These are phyloP conservation scores for Sitodiplosis mosellana DNA, from an alignment of 1,140 invertebrate species.

Conservation along the genomic window DNA sequence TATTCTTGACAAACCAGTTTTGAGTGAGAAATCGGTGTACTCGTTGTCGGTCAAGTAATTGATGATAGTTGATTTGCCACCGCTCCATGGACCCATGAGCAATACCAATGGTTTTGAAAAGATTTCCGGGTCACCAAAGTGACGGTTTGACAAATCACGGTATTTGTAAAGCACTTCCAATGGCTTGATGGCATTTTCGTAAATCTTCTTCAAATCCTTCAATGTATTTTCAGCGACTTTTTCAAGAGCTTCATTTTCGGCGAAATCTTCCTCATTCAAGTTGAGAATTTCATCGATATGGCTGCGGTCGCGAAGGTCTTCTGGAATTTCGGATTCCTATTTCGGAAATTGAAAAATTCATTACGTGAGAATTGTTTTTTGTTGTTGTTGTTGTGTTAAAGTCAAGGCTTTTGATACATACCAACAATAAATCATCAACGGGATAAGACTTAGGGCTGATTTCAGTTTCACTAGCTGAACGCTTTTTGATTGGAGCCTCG, in stretches of 20 bases:
- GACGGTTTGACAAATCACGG: constrained; percentile 75
- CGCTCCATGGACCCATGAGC: constrained; percentile 90
- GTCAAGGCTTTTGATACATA: constrained; percentile 13
- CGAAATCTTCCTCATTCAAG: constrained; percentile 54
- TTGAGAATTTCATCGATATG: constrained; percentile 66
- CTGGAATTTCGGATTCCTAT: constrained; percentile 51
- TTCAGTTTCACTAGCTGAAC: too few species aligned
- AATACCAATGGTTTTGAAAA: constrained; percentile 84
- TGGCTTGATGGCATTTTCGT: constrained; percentile 75
- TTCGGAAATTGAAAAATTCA: constrained; percentile 3
- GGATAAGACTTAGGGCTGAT: constrained; percentile 15
- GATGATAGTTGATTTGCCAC: constrained; percentile 84
- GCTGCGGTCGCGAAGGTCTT: constrained; percentile 53
- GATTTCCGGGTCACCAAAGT: constrained; percentile 86
- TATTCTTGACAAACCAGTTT: constrained; percentile 47
- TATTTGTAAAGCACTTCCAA: constrained; percentile 82
- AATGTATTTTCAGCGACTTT: constrained; percentile 59
- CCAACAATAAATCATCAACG: constrained; percentile 38
- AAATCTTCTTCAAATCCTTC: constrained; percentile 69
- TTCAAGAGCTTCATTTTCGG: constrained; percentile 47
- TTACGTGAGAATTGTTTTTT: not conserved
- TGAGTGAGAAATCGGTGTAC: constrained; percentile 58
- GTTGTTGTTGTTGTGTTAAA: not conserved
- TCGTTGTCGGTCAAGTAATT: constrained; percentile 83
- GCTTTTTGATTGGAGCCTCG: constrained; percentile 4